Percentiles rank a stretch among this genome's conserved stretches.
These are phyloP conservation scores for Zaprionus taronus DNA, from an alignment of 1,140 invertebrate species.

Conservation along the genomic window DNA sequence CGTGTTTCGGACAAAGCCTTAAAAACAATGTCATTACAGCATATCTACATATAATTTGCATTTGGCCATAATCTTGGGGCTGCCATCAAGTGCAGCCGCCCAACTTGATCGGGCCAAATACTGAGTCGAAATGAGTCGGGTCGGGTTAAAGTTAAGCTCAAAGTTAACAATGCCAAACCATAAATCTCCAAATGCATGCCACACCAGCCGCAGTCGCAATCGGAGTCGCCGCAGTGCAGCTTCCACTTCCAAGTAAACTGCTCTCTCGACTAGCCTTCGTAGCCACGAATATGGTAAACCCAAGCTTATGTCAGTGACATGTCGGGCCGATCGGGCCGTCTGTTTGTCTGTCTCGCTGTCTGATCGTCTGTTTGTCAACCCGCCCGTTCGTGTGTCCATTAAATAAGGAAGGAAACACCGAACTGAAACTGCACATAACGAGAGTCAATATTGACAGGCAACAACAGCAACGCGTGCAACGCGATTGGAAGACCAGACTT, in stretches of 20 bases:
- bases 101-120: constrained; percentile 53
- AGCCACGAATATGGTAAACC: constrained; percentile 72
- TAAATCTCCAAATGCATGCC: constrained; percentile 81
- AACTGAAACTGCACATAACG: constrained; percentile 74
- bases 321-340: constrained; percentile 58
- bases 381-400: constrained; percentile 76
- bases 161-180: constrained; percentile 76
- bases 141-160: constrained; percentile 69
- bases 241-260: constrained; percentile 69
- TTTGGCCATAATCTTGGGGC: constrained; percentile 56
- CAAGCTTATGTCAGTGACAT: constrained; percentile 82
- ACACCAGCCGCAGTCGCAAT: constrained; percentile 52
- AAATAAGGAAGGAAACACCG: constrained; percentile 79
- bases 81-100: constrained; percentile 50
- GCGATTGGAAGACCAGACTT: constrained; percentile 56
- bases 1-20: constrained; percentile 6
- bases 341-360: constrained; percentile 26
- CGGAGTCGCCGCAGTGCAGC: constrained; percentile 29
- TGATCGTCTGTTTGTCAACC: constrained; percentile 60
- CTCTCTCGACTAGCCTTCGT: constrained; percentile 77
- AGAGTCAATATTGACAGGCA: constrained; percentile 81
- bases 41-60: constrained; percentile 75
- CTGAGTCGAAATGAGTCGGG: constrained; percentile 48
- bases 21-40: constrained; percentile 69
- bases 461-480: constrained; percentile 78